Evolutionary conservation across 1,140 invertebrate species (phyloP).

Genomic region (Drosophila prosaltans): DNA sequence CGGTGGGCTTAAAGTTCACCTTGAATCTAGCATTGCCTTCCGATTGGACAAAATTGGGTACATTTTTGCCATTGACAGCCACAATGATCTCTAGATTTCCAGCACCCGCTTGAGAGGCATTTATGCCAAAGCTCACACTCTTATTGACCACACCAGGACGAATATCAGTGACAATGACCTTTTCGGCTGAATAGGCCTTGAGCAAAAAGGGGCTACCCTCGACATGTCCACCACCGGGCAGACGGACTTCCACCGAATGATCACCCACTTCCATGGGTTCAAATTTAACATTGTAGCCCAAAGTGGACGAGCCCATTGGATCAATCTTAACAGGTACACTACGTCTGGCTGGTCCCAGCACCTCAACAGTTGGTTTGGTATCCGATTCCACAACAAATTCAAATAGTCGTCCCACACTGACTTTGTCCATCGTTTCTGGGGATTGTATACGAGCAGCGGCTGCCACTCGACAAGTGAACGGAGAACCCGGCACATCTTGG

Average conservation of each 20-base stretch:
- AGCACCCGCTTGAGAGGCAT: slow-evolving; percentile 90
- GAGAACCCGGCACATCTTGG: slow-evolving; percentile 95
- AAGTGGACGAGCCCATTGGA: slow-evolving; percentile 81
- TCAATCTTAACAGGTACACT: slow-evolving; percentile 87
- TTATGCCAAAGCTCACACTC: slow-evolving; percentile 96
- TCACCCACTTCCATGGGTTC: slow-evolving; percentile 95
- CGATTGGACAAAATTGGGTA: slow-evolving; percentile 98
- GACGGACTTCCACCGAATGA: slow-evolving; percentile 93
- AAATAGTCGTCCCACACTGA: slow-evolving; percentile 93
- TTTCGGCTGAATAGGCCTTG: slow-evolving; percentile 96
- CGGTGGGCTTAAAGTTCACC: slow-evolving; percentile 98
- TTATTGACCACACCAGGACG: slow-evolving; percentile 94
- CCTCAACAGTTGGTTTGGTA: slow-evolving; percentile 89
- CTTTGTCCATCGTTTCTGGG: slow-evolving; percentile 93
- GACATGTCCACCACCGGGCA: slow-evolving; percentile 90
- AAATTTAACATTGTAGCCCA: slow-evolving; percentile 88
- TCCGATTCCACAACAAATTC: slow-evolving; percentile 93
- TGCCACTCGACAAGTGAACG: slow-evolving; percentile 89
- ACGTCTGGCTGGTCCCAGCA: slow-evolving; percentile 89
- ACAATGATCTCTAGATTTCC: slow-evolving; percentile 99
- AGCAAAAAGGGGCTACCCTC: slow-evolving; percentile 97
- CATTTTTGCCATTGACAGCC: slow-evolving; percentile 97
- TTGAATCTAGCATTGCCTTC: slow-evolving; percentile 98
- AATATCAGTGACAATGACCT: slow-evolving; percentile 93
- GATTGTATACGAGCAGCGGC: slow-evolving; percentile 90